Conservation (phyloP, 2,113 vertebrate species). For the Bambusicola thoracicus region DNA sequence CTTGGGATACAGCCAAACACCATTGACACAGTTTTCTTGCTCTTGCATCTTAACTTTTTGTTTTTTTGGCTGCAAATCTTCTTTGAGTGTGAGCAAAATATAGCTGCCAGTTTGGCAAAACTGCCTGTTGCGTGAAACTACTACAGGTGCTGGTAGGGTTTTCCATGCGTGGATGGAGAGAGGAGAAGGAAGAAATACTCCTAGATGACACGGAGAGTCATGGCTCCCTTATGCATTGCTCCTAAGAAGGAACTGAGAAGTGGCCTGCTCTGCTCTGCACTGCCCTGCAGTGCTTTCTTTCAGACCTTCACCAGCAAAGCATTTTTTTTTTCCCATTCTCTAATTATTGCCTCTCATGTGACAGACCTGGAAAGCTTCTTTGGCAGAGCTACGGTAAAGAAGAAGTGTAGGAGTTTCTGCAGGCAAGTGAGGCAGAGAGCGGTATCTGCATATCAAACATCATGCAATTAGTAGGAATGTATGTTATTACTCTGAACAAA, state of each 20-base stretch:
- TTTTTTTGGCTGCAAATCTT: neutral
- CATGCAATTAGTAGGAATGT: neutral
- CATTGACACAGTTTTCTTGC: slow-evolving; percentile 47
- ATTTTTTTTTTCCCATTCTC: neutral
- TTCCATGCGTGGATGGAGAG: neutral
- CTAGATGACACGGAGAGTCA: rapidly evolving
- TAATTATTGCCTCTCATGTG: no score
- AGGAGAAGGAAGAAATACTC: neutral
- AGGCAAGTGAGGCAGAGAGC: neutral
- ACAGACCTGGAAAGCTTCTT: neutral
- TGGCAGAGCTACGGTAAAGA: neutral
- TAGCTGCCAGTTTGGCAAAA: neutral
- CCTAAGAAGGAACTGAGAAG: neutral
- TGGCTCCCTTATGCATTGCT: neutral
- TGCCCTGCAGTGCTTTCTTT: neutral
- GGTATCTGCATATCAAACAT: neutral
- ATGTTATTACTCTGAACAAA: neutral
- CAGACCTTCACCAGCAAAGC: neutral
- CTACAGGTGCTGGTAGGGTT: neutral
- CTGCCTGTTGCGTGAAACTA: neutral
- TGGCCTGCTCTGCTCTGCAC: neutral
- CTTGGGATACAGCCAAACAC: slow-evolving; percentile 47
- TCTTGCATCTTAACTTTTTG: neutral
- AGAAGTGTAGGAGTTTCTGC: neutral
- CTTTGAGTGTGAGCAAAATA: neutral